Percentiles rank a stretch among this genome's conserved stretches.
Conservation (phyloP, 2,113 vertebrate species). For the Xiphorhynchus elegans region DNA sequence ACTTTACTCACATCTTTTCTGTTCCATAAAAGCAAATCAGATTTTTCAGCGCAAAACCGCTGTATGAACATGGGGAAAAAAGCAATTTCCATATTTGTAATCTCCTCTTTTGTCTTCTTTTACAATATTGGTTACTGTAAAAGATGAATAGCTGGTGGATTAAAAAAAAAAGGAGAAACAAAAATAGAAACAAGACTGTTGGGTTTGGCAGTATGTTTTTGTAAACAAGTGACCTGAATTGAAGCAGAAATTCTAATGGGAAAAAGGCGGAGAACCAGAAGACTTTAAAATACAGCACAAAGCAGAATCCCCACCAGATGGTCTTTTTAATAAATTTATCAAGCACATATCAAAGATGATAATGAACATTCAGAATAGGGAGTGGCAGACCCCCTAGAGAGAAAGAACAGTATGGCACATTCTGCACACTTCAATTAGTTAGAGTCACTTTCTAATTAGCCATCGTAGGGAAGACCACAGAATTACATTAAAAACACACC, state of each 20-base stretch:
- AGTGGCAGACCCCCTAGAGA: conserved; percentile 43
- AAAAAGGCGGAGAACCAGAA: conserved; percentile 42
- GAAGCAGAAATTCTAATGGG: conserved; percentile 64
- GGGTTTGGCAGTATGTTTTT: conserved; percentile 53
- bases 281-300: conserved; percentile 37
- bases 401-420: conserved; percentile 15
- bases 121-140: conserved; percentile 5
- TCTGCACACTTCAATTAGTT: conserved; percentile 38
- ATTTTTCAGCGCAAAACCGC: conserved; percentile 58
- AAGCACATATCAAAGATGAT: conserved; percentile 55
- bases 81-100: conserved; percentile 10
- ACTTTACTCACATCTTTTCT: conserved; percentile 57
- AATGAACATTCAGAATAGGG: conserved; percentile 68
- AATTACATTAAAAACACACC: not conserved
- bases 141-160: conserved; percentile 6
- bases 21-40: conserved; percentile 61
- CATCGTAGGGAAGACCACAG: not conserved
- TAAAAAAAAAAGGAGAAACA: not conserved
- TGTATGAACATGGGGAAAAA: not conserved
- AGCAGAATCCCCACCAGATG: conserved; percentile 73
- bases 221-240: conserved; percentile 72
- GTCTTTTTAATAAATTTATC: conserved; percentile 79
- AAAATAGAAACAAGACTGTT: conserved; percentile 3
- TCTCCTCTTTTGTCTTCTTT: conserved; percentile 34
- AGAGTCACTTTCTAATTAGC: conserved; percentile 40